These are phyloP conservation scores for Ambastaia sidthimunki DNA, from an alignment of 2,797 vertebrate species.

Conservation along the genomic window DNA sequence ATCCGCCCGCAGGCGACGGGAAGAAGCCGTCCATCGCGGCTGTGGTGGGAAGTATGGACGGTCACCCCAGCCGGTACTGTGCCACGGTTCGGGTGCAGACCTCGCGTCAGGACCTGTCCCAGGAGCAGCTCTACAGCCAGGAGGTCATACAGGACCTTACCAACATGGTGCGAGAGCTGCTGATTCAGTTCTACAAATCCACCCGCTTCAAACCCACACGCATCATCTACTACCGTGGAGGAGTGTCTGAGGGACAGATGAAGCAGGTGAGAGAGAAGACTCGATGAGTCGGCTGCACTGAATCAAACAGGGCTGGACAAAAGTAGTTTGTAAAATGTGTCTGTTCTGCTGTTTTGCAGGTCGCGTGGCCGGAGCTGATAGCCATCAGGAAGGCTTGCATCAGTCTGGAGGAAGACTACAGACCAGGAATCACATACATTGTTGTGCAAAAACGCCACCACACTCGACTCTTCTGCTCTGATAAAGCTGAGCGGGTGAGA, in stretches of 20 bases:
- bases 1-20: slow-evolving; percentile 93
- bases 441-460: slow-evolving; percentile 99
- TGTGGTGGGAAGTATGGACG: slow-evolving; percentile 98
- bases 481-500: slow-evolving; percentile 95
- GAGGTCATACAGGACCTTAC: slow-evolving; percentile 98
- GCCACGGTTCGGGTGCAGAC: slow-evolving; percentile 98
- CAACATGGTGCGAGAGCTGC: slow-evolving; percentile 96
- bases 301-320: no score
- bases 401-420: slow-evolving; percentile 97
- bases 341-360: slow-evolving; percentile 71
- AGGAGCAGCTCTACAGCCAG: slow-evolving; percentile 97
- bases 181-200: slow-evolving; percentile 99
- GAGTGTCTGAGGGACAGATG: slow-evolving; percentile 98
- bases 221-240: slow-evolving; percentile 97
- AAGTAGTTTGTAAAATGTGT: slow-evolving; percentile 66
- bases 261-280: slow-evolving; percentile 84
- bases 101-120: slow-evolving; percentile 93
- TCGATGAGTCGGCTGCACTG: neutral
- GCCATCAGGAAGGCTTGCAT: slow-evolving; percentile 99
- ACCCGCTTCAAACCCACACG: slow-evolving; percentile 97
- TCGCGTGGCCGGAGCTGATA: slow-evolving; percentile 97
- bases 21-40: slow-evolving; percentile 98
- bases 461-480: slow-evolving; percentile 96
- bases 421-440: slow-evolving; percentile 98
- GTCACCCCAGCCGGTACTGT: slow-evolving; percentile 97